Conservation (phyloP, 2,888 invertebrate genomes). For the Lordiphosa fenestrarum region DNA sequence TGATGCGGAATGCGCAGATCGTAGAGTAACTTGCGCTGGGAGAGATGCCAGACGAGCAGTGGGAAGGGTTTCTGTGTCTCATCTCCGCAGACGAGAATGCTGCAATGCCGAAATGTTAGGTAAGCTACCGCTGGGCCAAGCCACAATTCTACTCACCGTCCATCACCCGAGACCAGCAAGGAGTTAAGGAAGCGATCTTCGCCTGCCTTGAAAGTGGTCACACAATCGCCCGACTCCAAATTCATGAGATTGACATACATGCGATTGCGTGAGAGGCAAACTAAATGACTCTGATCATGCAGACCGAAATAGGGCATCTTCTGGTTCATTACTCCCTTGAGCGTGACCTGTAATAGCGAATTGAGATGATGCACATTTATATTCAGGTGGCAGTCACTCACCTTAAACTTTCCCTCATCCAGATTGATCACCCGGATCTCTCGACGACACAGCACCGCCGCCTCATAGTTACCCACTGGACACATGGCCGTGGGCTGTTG, state of each 20-base stretch:
- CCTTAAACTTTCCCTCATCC: slow-evolving; percentile 84
- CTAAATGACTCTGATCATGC: slow-evolving; percentile 88
- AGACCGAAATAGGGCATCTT: slow-evolving; percentile 95
- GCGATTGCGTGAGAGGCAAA: slow-evolving; percentile 90
- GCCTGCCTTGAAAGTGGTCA: slow-evolving; percentile 92
- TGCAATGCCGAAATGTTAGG: slow-evolving; percentile 62
- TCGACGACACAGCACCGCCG: slow-evolving; percentile 90
- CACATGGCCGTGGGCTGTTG: slow-evolving; percentile 89
- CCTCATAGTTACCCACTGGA: slow-evolving; percentile 88
- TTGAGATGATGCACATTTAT: background rate
- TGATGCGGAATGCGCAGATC: slow-evolving; percentile 94
- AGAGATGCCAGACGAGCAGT: slow-evolving; percentile 92
- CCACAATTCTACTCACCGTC: slow-evolving; percentile 82
- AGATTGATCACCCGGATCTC: slow-evolving; percentile 91
- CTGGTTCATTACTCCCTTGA: slow-evolving; percentile 95
- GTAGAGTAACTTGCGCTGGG: slow-evolving; percentile 90
- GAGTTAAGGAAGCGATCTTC: slow-evolving; percentile 95
- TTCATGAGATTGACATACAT: slow-evolving; percentile 95
- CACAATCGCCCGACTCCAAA: slow-evolving; percentile 85
- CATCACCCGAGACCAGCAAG: slow-evolving; percentile 92
- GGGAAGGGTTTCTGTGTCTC: slow-evolving; percentile 96
- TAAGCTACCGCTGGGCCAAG: no score
- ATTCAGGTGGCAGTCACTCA: slow-evolving; percentile 27
- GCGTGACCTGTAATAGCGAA: slow-evolving; percentile 82
- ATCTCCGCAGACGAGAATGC: slow-evolving; percentile 93